Base-by-base conservation (phyloP, 2,113 vertebrate genomes). In the Arenaria interpres region DNA sequence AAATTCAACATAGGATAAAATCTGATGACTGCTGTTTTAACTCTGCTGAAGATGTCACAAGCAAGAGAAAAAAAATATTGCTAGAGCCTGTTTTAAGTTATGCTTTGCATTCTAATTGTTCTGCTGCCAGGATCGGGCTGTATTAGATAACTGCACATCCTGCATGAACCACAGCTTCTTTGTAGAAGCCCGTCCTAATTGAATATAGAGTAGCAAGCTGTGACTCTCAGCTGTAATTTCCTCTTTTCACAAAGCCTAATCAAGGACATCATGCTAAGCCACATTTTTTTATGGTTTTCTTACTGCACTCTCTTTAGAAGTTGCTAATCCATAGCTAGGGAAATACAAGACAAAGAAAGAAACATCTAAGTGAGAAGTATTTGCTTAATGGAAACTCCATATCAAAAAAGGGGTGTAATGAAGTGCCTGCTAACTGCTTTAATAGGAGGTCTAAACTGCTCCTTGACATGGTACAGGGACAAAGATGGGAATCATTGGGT, bases 121-220 rank as follows among this genome's bases (percentile, higher is more conserved):
- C 66, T 95, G 39, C 66, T 82, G 69, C 84, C 84, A 89, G 77
- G 89, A 90, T 57, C 3, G 7, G 56, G 24, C 57, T 87, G 32
- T 76, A 41, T 89, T 89, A 85, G 69, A 68, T 78, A 91, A 72
- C 83, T 85, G 51, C 48, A 87, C 17, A 63, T 95, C 56, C 64
- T 87, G 33, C 46, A 43, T 35, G 43, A 91, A 68, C 67, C 32
- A 33, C 19, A 89, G 45, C 39, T 23, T 48, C 48, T 48, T 48
- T 48, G 48, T 48, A 81, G 78, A 90, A 69, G 30, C 24, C 72
- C 25, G 41, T 72, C 46, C 54, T 95, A 93, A 96, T 76, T 87
- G 69, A 91, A 87, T 90, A 67, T 64, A 87, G 80, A 79, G 53
- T 72, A 93, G 76, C 83, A 96, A 95, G 73, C 87, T 93, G 87